A percentile compares a stretch with the other conserved stretches of the same genome.
Conservation (phyloP, 2,113 vertebrate species). For the Nymphicus hollandicus region DNA sequence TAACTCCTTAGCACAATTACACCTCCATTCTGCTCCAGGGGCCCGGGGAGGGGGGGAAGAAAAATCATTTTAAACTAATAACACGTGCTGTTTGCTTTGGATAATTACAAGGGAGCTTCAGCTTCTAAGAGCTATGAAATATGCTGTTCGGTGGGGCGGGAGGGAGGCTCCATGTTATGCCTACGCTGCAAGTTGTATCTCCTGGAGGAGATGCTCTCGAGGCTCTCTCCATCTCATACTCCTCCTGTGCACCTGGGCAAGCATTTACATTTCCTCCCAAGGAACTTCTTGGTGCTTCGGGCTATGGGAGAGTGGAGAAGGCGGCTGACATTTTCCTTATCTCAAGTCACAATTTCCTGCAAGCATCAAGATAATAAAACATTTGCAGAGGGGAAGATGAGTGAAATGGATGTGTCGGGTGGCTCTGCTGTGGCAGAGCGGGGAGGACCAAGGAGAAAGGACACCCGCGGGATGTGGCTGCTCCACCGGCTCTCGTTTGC, state of each 20-base stretch:
- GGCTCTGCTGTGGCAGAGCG: neutral
- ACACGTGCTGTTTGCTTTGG: slow-evolving; percentile 71
- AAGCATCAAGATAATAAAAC: slow-evolving; percentile 63
- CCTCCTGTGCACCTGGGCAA: slow-evolving; percentile 21
- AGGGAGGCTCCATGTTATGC: slow-evolving; percentile 36
- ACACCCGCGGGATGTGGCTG: slow-evolving; percentile 32
- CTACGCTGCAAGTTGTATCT: slow-evolving; percentile 41
- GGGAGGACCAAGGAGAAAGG: neutral
- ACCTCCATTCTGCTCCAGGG: slow-evolving; percentile 68
- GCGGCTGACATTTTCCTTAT: slow-evolving; percentile 64
- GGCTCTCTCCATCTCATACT: slow-evolving; percentile 17
- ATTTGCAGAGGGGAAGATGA: neutral
- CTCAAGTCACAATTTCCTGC: slow-evolving; percentile 71
- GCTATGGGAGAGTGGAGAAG: slow-evolving; percentile 24
- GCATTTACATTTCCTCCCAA: slow-evolving; percentile 43
- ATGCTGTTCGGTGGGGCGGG: slow-evolving; percentile 6
- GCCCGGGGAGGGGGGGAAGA: slow-evolving; percentile 18
- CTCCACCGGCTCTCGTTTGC: slow-evolving; percentile 54
- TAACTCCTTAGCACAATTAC: slow-evolving; percentile 68
- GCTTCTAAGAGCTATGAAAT: slow-evolving; percentile 65
- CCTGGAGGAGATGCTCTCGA: slow-evolving; percentile 5
- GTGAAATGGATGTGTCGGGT: neutral
- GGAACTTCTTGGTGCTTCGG: neutral
- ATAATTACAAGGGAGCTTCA: slow-evolving; percentile 69
- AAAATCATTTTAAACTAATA: slow-evolving; percentile 71